phyloP scores from a whole-genome alignment of 2,113 vertebrate genomes.

The Paracanthobrama guichenoti region DNA sequence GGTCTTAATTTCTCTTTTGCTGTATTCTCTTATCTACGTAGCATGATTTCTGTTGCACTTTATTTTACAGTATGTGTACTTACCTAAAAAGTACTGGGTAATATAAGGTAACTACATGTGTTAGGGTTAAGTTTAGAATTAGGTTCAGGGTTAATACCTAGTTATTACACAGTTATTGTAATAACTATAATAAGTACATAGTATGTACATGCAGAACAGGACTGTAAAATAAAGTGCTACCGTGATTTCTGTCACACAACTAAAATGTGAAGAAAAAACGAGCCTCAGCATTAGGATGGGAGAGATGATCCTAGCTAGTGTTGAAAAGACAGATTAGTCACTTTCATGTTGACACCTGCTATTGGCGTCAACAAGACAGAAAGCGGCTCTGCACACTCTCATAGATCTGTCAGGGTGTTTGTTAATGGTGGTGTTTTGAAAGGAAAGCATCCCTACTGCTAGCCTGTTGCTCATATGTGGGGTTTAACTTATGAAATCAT shows the following conservation, averaged over 20 bases:
- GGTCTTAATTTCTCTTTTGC: background rate
- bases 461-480: background rate
- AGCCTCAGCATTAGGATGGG: background rate
- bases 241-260: background rate
- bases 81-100: too few relatives aligned
- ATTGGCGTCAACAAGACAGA: background rate
- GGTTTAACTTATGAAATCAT: background rate
- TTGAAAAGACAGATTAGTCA: constrained; percentile 31
- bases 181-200: too few relatives aligned
- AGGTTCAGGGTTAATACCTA: too few relatives aligned
- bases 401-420: constrained; percentile 19
- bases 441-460: background rate
- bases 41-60: background rate
- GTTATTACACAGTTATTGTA: too few relatives aligned
- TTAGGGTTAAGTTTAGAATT: too few relatives aligned
- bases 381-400: constrained; percentile 3
- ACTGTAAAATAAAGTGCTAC: too few relatives aligned
- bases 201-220: too few relatives aligned
- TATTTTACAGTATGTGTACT: too few relatives aligned
- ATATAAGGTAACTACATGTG: too few relatives aligned
- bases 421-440: background rate
- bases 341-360: background rate
- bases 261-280: constrained; percentile 11
- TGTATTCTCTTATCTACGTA: background rate
- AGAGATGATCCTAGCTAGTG: background rate